phyloP scores from a whole-genome alignment of 2,888 invertebrate species.

The Koerneria pararmatus region DNA sequence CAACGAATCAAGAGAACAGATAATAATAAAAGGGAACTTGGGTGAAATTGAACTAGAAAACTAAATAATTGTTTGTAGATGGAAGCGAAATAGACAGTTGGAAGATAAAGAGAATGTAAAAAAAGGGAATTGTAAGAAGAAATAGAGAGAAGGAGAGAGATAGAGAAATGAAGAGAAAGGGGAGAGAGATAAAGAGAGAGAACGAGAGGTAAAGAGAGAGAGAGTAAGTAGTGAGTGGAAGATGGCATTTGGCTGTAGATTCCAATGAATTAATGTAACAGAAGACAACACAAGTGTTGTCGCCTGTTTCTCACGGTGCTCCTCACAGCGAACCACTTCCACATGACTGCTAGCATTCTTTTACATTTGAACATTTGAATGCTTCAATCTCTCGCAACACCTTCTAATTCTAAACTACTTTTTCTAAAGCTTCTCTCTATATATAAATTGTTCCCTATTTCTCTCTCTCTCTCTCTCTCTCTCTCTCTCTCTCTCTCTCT shows the following conservation, averaged over 20 bases:
- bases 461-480: background rate
- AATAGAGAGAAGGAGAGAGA: background rate
- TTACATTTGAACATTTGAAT: background rate
- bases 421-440: background rate
- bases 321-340: background rate
- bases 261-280: too few species aligned
- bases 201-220: background rate
- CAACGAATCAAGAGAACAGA: too few species aligned
- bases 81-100: background rate
- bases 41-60: too few species aligned
- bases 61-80: too few species aligned
- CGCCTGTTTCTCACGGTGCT: too few species aligned
- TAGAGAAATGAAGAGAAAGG: background rate
- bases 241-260: too few species aligned
- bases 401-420: background rate
- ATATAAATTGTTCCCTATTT: background rate
- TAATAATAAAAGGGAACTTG: too few species aligned
- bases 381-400: background rate
- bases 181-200: background rate
- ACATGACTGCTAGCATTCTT: background rate
- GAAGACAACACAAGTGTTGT: too few species aligned
- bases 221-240: background rate
- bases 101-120: background rate
- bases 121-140: too few species aligned
- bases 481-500: too few species aligned